Percentiles rank a stretch among this genome's conserved stretches.
Conservation (phyloP, 2,797 vertebrate genomes). For the Molossus alvarezi region DNA sequence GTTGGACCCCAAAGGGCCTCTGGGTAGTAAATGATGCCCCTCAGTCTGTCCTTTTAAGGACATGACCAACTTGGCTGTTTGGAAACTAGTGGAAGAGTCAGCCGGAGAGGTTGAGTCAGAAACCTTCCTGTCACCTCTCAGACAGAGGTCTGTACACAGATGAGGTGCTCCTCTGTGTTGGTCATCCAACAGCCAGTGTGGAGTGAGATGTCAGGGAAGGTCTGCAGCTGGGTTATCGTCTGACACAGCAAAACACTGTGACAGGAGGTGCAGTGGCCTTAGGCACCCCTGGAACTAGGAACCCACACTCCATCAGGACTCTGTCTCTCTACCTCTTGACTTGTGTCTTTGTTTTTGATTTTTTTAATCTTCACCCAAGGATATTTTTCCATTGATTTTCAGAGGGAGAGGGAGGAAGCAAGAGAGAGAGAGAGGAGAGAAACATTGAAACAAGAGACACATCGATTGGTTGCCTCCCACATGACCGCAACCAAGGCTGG, state of each 20-base stretch:
- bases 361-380: no score
- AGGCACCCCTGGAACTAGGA: neutral
- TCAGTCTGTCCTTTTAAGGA: neutral
- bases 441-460: no score
- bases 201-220: neutral
- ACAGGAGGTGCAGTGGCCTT: accelerated
- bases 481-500: no score
- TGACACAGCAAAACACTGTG: neutral
- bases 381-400: no score
- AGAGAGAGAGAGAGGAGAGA: no score
- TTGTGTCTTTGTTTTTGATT: neutral
- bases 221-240: neutral
- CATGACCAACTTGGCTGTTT: neutral
- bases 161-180: neutral
- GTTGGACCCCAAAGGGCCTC: neutral
- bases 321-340: neutral
- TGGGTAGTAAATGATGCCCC: neutral
- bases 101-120: neutral
- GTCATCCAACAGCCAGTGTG: neutral
- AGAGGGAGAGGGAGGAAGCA: no score
- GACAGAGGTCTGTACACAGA: neutral
- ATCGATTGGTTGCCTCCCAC: no score
- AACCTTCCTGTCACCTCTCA: neutral
- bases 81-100: neutral
- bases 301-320: neutral